Base-by-base conservation (phyloP, 2,113 vertebrate species). In the Triplophysa siluroides region DNA sequence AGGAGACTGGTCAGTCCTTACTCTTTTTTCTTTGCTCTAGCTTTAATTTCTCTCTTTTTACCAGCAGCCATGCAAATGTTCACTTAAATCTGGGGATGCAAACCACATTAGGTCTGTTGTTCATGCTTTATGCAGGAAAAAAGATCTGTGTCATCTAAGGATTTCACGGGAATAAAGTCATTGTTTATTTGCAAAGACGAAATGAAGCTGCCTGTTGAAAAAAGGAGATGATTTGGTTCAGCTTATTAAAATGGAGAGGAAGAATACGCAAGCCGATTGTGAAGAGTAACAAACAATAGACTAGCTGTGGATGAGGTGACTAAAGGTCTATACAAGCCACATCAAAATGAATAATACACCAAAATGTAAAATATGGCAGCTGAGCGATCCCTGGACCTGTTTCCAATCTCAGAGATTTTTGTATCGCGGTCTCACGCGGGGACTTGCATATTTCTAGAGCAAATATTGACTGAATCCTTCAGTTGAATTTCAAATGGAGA, bases 121-220 rank as follows among this genome's bases (percentile, higher is more conserved):
- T 96, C 96, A 98, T 98, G 96, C 96, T 94, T 99, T 98, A 98
- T 98, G 96, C 97, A 98, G 98, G 98, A 94, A 94, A 29, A 94
- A 95, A 96, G 95, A 96, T 95, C 94, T 96, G 94, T 96, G 96
- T 98, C 95, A 95, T 97, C 93, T 95, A 91, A 84, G 93, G 88
- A 98, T 98, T 98, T 99, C 96, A 98, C 96, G 96, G 96, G 96
- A 97, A 98, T 98, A 98, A 91, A 96, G 92, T 95, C 92, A 86
- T 94, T 95, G 95, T 97, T 98, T 97, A 98, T 96, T 95, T 94
- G 83, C 92, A 92, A 92, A 87, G 92, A 92, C 91, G 95, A 94
- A 95, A 94, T 91, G 95, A 97, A 97, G 92, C 93, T 90, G 93
- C 92, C 94, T 95, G 92, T 94, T 94, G 92, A 96, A 96, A 96